Base-by-base conservation (phyloP, 2,888 invertebrate species). In the Nymphalis c-album region DNA sequence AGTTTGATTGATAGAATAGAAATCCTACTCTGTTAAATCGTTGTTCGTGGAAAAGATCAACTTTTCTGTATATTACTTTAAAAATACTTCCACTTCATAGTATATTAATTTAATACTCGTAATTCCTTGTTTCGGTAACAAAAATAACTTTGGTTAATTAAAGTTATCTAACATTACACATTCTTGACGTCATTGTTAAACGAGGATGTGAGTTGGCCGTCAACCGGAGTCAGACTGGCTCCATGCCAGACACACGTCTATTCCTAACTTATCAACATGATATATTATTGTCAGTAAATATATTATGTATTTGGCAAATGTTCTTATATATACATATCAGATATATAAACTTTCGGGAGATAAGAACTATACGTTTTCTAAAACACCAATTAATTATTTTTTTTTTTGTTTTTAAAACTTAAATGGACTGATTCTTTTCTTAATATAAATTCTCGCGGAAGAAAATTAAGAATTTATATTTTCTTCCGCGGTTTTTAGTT, bases 171-270 rank as follows among this genome's bases (percentile, higher is more conserved):
- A 45, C 8, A 64, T 20, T 22, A 26, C 6, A 16, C 22, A 59
- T 26, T 20, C n/a, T 48, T 59, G 47, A 26, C 57, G 45, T 63
- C 50, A 59, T 60, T 73, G 61, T 72, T 66, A 74, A 74, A 69
- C 63, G 60, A 71, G 70, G 71, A 74, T 72, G 69, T 61, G 67
- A 74, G 70, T 68, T 64, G 64, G 68, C 64, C 64, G 62, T 64
- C 67, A 58, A 63, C 67, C 67, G 57, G 61, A 73, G 73, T 73
- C 73, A 66, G 71, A 35, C 71, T 79, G 80, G 79, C 78, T 71
- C 64, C 66, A 40, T 50, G 78, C 79, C 79, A 80, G 73, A 50
- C 51, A 55, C 48, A 57, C 57, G 61, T 67, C 69, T 68, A 63
- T 70, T 68, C 55, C 63, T 53, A 67, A 64, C 72, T 76, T 75